phyloP scores from a whole-genome alignment of 2,888 invertebrate species.

The Sepiola atlantica region DNA sequence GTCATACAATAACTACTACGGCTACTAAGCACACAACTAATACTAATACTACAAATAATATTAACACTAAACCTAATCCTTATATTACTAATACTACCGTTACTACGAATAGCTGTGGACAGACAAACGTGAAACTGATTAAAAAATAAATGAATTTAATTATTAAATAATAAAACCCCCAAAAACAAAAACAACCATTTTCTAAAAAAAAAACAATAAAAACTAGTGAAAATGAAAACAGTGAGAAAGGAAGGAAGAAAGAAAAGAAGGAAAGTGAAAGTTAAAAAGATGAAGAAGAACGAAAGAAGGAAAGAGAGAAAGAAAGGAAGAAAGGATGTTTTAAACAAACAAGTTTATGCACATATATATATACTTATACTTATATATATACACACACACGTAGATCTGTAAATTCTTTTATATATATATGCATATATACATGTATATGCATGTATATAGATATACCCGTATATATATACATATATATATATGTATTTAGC shows the following conservation, averaged over 20 bases:
- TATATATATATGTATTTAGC: conserved; percentile 8
- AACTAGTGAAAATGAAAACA: neutral
- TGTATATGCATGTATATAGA: neutral
- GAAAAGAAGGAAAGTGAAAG: neutral
- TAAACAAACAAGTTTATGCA: conserved; percentile 32
- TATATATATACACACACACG: neutral
- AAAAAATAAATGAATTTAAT: conserved; percentile 39
- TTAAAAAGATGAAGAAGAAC: neutral
- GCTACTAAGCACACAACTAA: neutral
- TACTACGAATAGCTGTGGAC: conserved; percentile 43
- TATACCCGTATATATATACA: neutral
- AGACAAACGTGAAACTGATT: conserved; percentile 35
- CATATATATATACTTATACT: conserved; percentile 32
- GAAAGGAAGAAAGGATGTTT: conserved; percentile 20
- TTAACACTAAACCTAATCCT: conserved; percentile 11
- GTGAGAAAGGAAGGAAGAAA: neutral
- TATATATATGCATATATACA: neutral
- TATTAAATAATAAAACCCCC: neutral
- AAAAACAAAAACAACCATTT: neutral
- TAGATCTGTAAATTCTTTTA: neutral
- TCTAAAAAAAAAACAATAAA: neutral
- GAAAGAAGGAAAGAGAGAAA: neutral
- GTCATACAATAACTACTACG: neutral
- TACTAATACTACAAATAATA: neutral
- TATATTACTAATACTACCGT: conserved; percentile 1